A percentile compares a stretch with the other conserved stretches of the same genome.
Evolutionary conservation across 2,888 invertebrate genomes (phyloP).

Genomic region (Catonia carolina): DNA sequence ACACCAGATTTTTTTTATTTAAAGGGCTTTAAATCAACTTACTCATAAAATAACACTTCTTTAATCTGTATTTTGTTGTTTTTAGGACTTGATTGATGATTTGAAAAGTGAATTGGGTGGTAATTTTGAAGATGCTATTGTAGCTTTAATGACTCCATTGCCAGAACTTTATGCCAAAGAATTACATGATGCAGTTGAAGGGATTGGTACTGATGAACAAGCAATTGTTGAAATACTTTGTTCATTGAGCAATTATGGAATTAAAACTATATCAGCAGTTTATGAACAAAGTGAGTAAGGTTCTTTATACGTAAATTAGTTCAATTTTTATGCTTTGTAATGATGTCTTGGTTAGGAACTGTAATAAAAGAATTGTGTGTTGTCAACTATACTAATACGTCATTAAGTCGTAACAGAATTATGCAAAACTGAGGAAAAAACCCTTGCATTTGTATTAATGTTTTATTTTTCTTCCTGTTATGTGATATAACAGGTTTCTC

Average conservation of each 20-base stretch:
- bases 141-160: conserved; percentile 46
- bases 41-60: not conserved
- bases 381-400: too few relatives aligned
- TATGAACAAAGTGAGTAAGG: conserved; percentile 40
- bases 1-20: too few relatives aligned
- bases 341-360: not conserved
- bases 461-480: too few relatives aligned
- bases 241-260: conserved; percentile 45
- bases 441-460: too few relatives aligned
- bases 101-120: conserved; percentile 47
- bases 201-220: conserved; percentile 46
- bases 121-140: conserved; percentile 46
- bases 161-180: conserved; percentile 46
- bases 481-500: too few relatives aligned
- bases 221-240: conserved; percentile 47
- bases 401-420: too few relatives aligned
- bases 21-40: too few relatives aligned
- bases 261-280: conserved; percentile 39
- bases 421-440: too few relatives aligned
- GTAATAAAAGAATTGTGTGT: not conserved
- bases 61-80: not conserved
- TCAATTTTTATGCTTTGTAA: not conserved
- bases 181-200: conserved; percentile 46
- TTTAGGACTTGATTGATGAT: conserved; percentile 43
- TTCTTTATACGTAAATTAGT: too few relatives aligned